Evolutionary conservation across 2,888 invertebrate genomes (phyloP).

Genomic region (Sesia apiformis): DNA sequence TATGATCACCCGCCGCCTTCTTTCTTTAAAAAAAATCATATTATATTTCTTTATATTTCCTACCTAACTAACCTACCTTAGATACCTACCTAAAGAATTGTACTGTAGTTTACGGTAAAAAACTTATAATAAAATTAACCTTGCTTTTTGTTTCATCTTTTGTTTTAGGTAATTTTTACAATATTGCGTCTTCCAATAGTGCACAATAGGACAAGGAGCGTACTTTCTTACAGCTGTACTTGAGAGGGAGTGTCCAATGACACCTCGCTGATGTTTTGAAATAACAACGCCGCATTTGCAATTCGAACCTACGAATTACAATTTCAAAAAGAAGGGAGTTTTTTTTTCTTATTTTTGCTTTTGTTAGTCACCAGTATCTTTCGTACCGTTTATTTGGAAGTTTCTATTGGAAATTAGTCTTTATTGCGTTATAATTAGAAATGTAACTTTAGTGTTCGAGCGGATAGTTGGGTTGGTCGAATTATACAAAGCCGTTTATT

Average conservation of each 20-base stretch:
- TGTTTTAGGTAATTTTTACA: too few relatives aligned
- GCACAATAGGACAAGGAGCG: too few relatives aligned
- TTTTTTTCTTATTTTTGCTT: constrained; percentile 43
- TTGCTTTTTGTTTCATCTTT: too few relatives aligned
- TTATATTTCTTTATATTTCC: too few relatives aligned
- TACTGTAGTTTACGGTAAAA: too few relatives aligned
- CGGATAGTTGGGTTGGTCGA: constrained; percentile 23
- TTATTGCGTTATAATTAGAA: constrained; percentile 10
- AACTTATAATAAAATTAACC: too few relatives aligned
- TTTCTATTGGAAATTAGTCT: constrained; percentile 8
- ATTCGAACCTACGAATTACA: constrained; percentile 73
- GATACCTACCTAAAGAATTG: too few relatives aligned
- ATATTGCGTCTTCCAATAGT: too few relatives aligned
- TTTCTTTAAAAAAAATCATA: too few relatives aligned
- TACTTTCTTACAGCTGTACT: constrained; percentile 34
- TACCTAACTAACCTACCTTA: too few relatives aligned
- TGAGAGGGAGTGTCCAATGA: constrained; percentile 66
- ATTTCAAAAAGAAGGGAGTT: constrained; percentile 61
- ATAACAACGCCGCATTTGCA: constrained; percentile 71
- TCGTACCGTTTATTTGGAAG: neutral
- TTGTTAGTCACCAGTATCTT: neutral
- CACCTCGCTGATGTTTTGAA: constrained; percentile 72
- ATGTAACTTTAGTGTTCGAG: constrained; percentile 1
- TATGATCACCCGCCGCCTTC: too few relatives aligned
- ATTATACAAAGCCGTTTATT: constrained; percentile 72